Evolutionary conservation across 2,797 vertebrate species (phyloP).

Genomic region (Cuculus canorus): DNA sequence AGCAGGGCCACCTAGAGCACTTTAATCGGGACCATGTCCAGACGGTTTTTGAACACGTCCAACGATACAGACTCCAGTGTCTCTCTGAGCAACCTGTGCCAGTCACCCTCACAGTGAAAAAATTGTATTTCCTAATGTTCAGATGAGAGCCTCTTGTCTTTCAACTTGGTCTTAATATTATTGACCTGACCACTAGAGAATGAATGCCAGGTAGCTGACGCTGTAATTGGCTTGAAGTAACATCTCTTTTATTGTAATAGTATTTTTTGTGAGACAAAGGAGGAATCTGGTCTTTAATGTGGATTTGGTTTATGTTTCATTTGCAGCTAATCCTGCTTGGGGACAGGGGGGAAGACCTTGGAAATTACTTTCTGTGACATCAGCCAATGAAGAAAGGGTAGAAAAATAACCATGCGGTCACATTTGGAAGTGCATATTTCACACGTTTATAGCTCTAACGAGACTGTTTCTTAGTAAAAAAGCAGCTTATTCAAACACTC

Average conservation of each 20-base stretch:
- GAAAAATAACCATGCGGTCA: background rate
- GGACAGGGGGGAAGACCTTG: too few relatives aligned
- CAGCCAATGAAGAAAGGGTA: background rate
- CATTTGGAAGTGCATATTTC: background rate
- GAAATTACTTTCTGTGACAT: background rate
- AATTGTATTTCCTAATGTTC: background rate
- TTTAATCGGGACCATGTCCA: background rate
- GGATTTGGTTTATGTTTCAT: background rate
- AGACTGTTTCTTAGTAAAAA: background rate
- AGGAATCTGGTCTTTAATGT: background rate
- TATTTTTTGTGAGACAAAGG: background rate
- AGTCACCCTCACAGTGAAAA: too few relatives aligned
- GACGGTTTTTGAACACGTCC: background rate
- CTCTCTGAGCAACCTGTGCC: background rate
- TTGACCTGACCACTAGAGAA: background rate
- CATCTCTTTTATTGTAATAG: background rate
- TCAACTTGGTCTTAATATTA: background rate
- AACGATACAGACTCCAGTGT: background rate
- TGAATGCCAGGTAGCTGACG: background rate
- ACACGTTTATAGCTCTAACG: background rate
- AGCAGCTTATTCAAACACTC: background rate
- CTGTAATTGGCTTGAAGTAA: background rate
- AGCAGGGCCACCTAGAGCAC: background rate
- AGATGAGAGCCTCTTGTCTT: background rate
- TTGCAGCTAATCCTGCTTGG: background rate